Evolutionary conservation across 2,797 vertebrate genomes (phyloP).

Genomic region (Furcifer pardalis): DNA sequence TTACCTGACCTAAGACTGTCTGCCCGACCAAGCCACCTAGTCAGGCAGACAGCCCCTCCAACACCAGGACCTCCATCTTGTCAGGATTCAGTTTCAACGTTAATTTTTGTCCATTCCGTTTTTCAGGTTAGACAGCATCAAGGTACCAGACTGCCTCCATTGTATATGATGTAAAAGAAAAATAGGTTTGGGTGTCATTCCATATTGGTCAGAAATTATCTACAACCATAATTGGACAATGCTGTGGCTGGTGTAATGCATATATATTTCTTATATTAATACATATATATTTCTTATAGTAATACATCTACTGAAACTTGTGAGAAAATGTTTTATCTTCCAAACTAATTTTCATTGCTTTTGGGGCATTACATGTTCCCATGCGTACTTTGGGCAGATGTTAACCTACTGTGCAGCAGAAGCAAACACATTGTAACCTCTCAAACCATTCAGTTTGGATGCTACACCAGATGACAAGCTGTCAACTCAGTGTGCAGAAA

Average conservation of each 20-base stretch:
- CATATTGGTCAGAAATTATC: background rate
- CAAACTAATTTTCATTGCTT: background rate
- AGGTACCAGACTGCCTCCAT: too few species aligned
- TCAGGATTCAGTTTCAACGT: too few species aligned
- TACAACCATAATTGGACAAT: background rate
- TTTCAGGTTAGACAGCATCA: too few species aligned
- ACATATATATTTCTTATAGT: background rate
- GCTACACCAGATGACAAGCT: conserved; percentile 20
- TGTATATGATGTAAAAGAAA: too few species aligned
- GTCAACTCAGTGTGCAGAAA: background rate
- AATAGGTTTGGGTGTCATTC: too few species aligned
- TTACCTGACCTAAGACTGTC: too few species aligned
- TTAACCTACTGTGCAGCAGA: conserved; percentile 1
- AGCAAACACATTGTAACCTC: conserved; percentile 7
- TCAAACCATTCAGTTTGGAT: background rate
- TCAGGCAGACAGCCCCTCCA: too few species aligned
- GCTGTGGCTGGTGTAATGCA: background rate
- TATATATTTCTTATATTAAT: background rate
- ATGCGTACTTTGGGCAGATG: conserved; percentile 3
- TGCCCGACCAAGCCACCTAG: too few species aligned
- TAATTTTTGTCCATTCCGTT: too few species aligned
- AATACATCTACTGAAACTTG: background rate
- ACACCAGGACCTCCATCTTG: too few species aligned
- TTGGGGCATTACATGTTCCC: background rate
- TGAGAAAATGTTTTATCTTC: background rate